Base-by-base conservation (phyloP, 1,140 invertebrate genomes). In the Yoshiicerus persimilis region DNA sequence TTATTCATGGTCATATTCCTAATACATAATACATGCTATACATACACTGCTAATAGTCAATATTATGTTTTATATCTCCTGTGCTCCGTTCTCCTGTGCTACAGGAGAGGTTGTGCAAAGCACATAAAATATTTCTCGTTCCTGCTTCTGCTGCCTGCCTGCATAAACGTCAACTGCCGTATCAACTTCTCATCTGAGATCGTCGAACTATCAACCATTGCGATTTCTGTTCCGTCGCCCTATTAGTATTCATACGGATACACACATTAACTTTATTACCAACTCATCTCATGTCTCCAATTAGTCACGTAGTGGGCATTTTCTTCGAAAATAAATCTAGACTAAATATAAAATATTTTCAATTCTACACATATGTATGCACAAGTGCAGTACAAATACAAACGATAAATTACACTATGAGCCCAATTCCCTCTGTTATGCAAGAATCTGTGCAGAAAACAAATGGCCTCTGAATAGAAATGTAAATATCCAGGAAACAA, bases 141-240 rank as follows among this genome's bases (percentile, higher is more conserved):
- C 47, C 47, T 56, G 75, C 30, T 80, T 34, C 75, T 80, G 70
- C 30, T 75, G 70, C 70, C 27, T 77, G 30, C 75, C 75, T 80
- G 32, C 75, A 80, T 80, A 80, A 80, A 80, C 75, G 75, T 80
- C 75, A 80, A 80, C 75, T 80, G 34, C 75, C 75, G 75, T 32
- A 80, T 38, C 75, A 80, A 70, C 66, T 80, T 80, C 34, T 80
- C 20, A 80, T 80, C 30, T 32, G 75, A 80, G 75, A 80, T 34
- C 75, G 75, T 80, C 75, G 75, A 80, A 80, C 75, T 80, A 80
- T 36, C 34, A 80, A 80, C 66, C 20, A 80, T 80, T 80, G 20
- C 34, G 30, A 80, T 80, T 34, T 80, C 30, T 34, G 32, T 56
- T 38, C 75, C 32, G 30, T 32, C 30, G 30, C 20, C 30, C n/a